phyloP scores from a whole-genome alignment of 2,113 vertebrate species.

The Triplophysa dalaica region DNA sequence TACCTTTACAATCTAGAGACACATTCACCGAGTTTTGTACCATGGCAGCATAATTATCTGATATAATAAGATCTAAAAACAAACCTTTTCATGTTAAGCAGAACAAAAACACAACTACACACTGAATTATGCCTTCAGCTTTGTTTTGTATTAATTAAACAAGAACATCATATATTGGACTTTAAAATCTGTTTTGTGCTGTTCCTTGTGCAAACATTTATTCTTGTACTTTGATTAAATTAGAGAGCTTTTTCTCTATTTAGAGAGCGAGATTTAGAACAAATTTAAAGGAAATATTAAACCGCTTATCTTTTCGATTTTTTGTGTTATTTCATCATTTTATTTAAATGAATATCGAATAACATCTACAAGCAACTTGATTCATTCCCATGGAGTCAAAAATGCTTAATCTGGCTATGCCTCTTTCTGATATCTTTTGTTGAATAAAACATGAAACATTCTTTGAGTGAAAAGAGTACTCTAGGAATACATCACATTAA shows the following conservation, averaged over 20 bases:
- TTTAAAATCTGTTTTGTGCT: background rate
- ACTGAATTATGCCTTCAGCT: background rate
- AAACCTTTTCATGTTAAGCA: background rate
- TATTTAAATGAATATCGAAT: background rate
- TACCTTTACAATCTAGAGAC: no score
- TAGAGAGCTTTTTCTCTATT: background rate
- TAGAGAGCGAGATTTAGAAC: background rate
- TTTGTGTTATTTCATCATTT: constrained; percentile 33
- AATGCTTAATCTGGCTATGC: constrained; percentile 11
- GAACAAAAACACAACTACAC: background rate
- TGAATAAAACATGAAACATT: constrained; percentile 56
- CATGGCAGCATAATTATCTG: background rate
- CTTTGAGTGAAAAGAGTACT: constrained; percentile 12
- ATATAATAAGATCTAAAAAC: background rate
- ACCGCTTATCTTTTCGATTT: constrained; percentile 27
- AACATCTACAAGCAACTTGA: background rate
- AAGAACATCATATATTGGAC: background rate
- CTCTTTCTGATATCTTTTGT: constrained; percentile 8
- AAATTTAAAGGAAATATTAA: constrained; percentile 13
- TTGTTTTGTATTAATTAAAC: background rate
- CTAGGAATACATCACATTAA: constrained; percentile 42
- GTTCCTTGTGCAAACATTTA: background rate
- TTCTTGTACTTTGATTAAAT: background rate
- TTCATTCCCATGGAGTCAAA: constrained; percentile 11
- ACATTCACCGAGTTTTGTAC: background rate